Conservation (phyloP, 2,113 vertebrate genomes). For the Burhinus bistriatus region DNA sequence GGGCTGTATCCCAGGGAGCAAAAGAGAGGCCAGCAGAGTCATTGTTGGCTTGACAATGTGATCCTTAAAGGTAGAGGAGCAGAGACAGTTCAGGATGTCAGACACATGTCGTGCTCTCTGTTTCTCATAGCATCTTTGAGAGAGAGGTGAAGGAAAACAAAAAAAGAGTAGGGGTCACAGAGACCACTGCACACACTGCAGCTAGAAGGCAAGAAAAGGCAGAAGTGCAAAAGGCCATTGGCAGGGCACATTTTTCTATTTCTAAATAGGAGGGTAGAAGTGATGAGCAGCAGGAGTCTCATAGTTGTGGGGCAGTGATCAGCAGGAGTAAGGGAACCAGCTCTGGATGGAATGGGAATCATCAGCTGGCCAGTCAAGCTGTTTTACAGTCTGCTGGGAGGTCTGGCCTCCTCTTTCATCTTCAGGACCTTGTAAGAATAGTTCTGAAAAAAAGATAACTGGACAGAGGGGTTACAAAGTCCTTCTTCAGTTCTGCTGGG, state of each 20-base stretch:
- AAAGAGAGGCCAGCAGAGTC: constrained; percentile 9
- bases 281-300: constrained; percentile 29
- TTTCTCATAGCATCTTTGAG: constrained; percentile 7
- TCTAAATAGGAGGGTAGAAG: not conserved
- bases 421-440: constrained; percentile 33
- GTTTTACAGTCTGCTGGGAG: not conserved
- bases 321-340: constrained; percentile 25
- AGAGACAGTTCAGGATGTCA: not conserved
- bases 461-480: constrained; percentile 34
- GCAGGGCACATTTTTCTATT: constrained; percentile 8
- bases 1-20: not conserved
- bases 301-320: not conserved
- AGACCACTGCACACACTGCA: not conserved
- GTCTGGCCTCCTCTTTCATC: not conserved
- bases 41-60: constrained; percentile 22
- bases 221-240: constrained; percentile 16
- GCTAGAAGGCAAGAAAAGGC: constrained; percentile 5
- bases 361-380: not conserved
- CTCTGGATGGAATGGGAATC: not conserved
- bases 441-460: not conserved
- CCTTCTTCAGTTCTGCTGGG: not conserved
- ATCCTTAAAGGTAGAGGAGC: not conserved
- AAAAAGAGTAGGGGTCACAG: not conserved
- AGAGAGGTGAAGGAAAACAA: not conserved
- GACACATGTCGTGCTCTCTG: not conserved